Evolutionary conservation across 1,140 invertebrate genomes (phyloP).

Genomic region (Gonatopus flavifemur): DNA sequence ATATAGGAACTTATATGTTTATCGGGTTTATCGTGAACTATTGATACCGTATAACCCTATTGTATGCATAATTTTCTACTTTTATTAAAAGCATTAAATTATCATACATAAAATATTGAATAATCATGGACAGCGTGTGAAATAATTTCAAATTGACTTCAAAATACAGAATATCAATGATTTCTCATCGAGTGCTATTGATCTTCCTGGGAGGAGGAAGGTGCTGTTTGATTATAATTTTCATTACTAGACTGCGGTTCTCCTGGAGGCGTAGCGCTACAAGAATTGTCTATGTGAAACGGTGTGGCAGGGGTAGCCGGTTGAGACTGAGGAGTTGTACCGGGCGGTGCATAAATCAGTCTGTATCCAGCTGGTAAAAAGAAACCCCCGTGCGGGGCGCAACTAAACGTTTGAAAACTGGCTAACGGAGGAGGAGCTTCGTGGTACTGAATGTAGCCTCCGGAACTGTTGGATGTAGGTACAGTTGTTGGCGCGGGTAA

Average conservation of each 20-base stretch:
- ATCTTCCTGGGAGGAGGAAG: conserved; percentile 31
- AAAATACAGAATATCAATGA: conserved; percentile 26
- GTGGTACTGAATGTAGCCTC: conserved; percentile 46
- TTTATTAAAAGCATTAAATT: no score
- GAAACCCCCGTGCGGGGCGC: conserved; percentile 47
- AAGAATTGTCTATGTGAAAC: conserved; percentile 45
- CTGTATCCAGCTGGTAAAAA: conserved; percentile 51
- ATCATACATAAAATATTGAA: no score
- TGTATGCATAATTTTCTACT: no score
- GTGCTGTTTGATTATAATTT: no score
- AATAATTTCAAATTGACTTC: conserved; percentile 19
- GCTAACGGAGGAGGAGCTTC: conserved; percentile 38
- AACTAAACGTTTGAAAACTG: conserved; percentile 45
- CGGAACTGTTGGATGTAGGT: conserved; percentile 20
- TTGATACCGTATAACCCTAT: no score
- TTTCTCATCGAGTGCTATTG: no score
- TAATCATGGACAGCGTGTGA: no score
- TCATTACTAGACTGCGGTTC: conserved; percentile 40
- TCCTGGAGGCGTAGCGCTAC: conserved; percentile 50
- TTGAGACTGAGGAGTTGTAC: conserved; percentile 44
- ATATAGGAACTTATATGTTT: no score
- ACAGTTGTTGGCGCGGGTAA: conserved; percentile 28
- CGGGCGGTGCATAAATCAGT: conserved; percentile 47
- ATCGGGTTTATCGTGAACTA: no score
- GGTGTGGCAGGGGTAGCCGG: conserved; percentile 48